Evolutionary conservation across 1,140 invertebrate genomes (phyloP).

Genomic region (Teleogryllus occipitalis): DNA sequence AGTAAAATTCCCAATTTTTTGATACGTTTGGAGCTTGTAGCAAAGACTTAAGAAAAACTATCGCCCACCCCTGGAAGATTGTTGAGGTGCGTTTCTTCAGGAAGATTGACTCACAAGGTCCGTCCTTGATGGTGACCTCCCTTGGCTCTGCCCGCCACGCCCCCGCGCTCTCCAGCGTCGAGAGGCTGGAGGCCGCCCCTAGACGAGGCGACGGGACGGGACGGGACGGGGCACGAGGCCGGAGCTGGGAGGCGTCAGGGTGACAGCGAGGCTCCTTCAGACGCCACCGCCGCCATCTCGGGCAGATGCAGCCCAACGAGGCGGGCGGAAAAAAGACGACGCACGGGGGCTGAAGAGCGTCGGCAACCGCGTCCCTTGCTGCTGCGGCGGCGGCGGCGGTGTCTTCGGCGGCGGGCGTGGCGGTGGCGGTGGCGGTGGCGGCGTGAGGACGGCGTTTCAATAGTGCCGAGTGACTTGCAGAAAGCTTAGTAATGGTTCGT

Average conservation of each 20-base stretch:
- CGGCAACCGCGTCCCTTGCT: not conserved
- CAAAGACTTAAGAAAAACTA: too few species aligned
- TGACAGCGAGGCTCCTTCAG: not conserved
- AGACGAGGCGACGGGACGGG: too few species aligned
- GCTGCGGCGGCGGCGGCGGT: not conserved
- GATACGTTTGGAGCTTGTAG: too few species aligned
- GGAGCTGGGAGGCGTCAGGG: not conserved
- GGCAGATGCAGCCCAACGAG: not conserved
- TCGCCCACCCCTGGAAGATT: too few species aligned
- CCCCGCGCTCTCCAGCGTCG: too few species aligned
- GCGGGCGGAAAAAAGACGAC: not conserved
- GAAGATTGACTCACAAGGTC: too few species aligned
- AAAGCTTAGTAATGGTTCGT: slow-evolving; percentile 4
- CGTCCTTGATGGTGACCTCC: too few species aligned
- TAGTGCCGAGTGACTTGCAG: not conserved
- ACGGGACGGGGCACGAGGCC: too few species aligned
- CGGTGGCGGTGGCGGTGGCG: not conserved
- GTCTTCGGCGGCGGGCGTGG: not conserved
- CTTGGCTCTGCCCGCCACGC: too few species aligned
- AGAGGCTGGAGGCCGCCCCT: too few species aligned
- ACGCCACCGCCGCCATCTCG: not conserved
- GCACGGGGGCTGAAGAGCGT: not conserved
- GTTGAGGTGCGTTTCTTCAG: too few species aligned
- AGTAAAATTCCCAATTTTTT: too few species aligned
- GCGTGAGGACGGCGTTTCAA: not conserved